phyloP scores from a whole-genome alignment of 2,888 invertebrate species.

The Orthonychiurus folsomi region DNA sequence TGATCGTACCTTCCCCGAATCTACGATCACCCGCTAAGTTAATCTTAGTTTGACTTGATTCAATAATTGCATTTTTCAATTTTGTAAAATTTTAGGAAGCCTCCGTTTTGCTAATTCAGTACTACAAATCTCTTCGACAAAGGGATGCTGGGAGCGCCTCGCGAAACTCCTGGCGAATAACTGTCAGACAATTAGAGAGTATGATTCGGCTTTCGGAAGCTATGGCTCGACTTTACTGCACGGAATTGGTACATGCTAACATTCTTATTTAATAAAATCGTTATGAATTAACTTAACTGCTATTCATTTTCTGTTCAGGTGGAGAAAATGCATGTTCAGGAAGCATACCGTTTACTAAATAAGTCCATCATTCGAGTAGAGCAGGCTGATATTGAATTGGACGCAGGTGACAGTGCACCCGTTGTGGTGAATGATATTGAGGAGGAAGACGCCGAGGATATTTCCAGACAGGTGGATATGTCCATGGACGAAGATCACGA shows the following conservation, averaged over 20 bases:
- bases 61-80: neutral
- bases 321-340: slow-evolving; percentile 75
- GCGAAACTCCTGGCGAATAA: slow-evolving; percentile 85
- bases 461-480: slow-evolving; percentile 14
- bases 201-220: slow-evolving; percentile 94
- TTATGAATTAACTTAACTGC: slow-evolving; percentile 8
- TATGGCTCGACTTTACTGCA: slow-evolving; percentile 91
- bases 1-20: too few species aligned
- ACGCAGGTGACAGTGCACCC: slow-evolving; percentile 58
- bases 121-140: slow-evolving; percentile 77
- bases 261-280: too few species aligned
- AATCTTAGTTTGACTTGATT: neutral
- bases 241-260: slow-evolving; percentile 58
- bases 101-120: slow-evolving; percentile 70
- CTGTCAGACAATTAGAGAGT: slow-evolving; percentile 89
- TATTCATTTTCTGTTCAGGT: slow-evolving; percentile 50
- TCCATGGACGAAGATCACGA: neutral
- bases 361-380: slow-evolving; percentile 96
- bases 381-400: slow-evolving; percentile 90
- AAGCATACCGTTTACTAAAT: slow-evolving; percentile 81
- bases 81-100: slow-evolving; percentile 59
- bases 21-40: too few species aligned
- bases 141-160: slow-evolving; percentile 61
- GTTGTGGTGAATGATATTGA: slow-evolving; percentile 51
- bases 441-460: slow-evolving; percentile 33